Conservation (phyloP, 2,113 vertebrate genomes). For the Stegostoma tigrinum region DNA sequence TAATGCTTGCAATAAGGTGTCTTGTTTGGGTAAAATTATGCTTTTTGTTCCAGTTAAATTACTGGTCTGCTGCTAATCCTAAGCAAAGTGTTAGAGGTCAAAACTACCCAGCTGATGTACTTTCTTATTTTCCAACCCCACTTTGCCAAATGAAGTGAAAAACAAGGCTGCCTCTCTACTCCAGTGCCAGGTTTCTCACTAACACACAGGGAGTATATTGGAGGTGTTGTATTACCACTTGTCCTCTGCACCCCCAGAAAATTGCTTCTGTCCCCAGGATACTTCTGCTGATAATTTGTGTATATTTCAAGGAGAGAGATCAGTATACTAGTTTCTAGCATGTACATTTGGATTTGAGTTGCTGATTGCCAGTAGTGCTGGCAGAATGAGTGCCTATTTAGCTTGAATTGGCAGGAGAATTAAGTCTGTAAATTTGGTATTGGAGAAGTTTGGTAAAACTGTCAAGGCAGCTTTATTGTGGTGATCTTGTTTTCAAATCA, state of each 20-base stretch:
- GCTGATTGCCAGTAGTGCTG: conserved; percentile 3
- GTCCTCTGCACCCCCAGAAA: neutral
- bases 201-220: neutral
- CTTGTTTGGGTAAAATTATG: conserved; percentile 4
- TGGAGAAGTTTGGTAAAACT: neutral
- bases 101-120: neutral
- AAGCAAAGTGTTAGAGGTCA: neutral
- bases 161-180: neutral
- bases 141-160: neutral
- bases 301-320: too few species aligned
- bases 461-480: conserved; percentile 22
- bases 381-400: neutral
- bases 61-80: neutral
- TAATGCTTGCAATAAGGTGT: conserved; percentile 2
- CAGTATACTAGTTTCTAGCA: neutral
- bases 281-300: neutral
- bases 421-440: neutral
- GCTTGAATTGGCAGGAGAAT: neutral
- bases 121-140: neutral
- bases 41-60: neutral
- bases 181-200: neutral
- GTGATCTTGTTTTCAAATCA: conserved; percentile 1
- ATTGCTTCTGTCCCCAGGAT: neutral
- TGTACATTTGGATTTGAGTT: neutral
- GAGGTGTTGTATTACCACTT: neutral